These are phyloP conservation scores for Archivesica marissinica DNA, from an alignment of 1,140 invertebrate species.

Conservation along the genomic window DNA sequence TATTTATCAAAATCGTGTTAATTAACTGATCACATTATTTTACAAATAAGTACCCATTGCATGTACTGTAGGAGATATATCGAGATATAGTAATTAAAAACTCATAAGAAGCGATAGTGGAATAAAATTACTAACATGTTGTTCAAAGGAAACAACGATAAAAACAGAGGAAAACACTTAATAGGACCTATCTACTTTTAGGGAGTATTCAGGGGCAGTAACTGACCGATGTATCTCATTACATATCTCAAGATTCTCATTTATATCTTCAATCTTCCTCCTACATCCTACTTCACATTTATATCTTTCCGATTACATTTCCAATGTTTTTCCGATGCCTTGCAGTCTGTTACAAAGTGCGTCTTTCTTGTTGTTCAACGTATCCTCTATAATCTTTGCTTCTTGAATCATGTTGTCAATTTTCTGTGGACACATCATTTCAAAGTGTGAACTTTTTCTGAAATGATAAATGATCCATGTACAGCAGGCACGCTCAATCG, in stretches of 20 bases:
- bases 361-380: slow-evolving; percentile 15
- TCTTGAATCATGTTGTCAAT: background rate
- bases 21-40: too few relatives aligned
- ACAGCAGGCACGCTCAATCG: background rate
- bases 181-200: background rate
- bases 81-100: too few relatives aligned
- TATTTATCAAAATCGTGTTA: too few relatives aligned
- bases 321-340: slow-evolving; percentile 19
- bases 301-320: too few relatives aligned
- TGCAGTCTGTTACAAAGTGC: slow-evolving; percentile 23
- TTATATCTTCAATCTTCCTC: too few relatives aligned
- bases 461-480: background rate
- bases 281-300: too few relatives aligned
- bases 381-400: background rate
- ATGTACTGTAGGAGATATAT: too few relatives aligned
- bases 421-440: slow-evolving; percentile 15
- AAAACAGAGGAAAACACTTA: too few relatives aligned
- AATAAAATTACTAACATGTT: too few relatives aligned
- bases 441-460: slow-evolving; percentile 25
- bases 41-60: too few relatives aligned
- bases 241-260: background rate
- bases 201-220: background rate
- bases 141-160: too few relatives aligned
- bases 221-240: background rate
- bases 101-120: too few relatives aligned